These are phyloP conservation scores for Pelochelys cantorii DNA, from an alignment of 2,797 vertebrate species.

Conservation along the genomic window DNA sequence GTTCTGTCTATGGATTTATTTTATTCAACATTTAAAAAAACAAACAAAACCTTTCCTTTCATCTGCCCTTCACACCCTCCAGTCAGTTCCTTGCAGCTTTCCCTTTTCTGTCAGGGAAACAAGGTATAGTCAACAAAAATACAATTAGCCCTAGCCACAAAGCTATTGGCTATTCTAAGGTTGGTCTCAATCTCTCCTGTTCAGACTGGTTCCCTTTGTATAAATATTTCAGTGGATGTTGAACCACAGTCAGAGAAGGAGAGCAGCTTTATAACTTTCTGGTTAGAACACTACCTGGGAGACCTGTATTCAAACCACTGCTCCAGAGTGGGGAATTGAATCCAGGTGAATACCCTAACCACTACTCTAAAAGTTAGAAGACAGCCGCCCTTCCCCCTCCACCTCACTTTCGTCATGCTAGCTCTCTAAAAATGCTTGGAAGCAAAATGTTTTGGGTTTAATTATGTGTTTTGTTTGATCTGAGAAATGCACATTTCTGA, in stretches of 20 bases:
- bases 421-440: not conserved
- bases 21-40: not conserved
- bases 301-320: not conserved
- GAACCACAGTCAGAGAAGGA: not conserved
- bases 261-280: not conserved
- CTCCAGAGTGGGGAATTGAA: not conserved
- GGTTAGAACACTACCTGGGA: not conserved
- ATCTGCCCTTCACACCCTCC: not conserved
- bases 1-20: conserved; percentile 19
- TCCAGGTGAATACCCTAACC: not conserved
- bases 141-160: not conserved
- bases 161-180: not conserved
- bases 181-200: not conserved
- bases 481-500: not conserved
- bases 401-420: not conserved
- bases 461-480: not conserved
- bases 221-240: not conserved
- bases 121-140: conserved; percentile 1
- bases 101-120: not conserved
- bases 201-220: not conserved
- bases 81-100: not conserved
- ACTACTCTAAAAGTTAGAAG: not conserved
- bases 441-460: not conserved
- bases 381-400: not conserved
- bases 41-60: not conserved